Evolutionary conservation across 2,888 invertebrate species (phyloP), one percentile per base, ranked within the genome.

Genomic region (Mamestra brassicae): DNA sequence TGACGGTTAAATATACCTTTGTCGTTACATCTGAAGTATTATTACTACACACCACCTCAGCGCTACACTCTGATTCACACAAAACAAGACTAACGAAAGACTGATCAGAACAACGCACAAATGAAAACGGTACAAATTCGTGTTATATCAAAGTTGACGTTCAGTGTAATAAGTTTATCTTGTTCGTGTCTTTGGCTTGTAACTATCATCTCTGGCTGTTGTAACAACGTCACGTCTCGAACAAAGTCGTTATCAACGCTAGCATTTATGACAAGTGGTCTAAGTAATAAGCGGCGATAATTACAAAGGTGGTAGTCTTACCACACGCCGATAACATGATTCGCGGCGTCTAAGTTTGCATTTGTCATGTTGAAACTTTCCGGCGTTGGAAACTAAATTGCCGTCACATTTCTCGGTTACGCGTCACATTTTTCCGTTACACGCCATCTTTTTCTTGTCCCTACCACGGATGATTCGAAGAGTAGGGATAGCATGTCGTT

Each of bases 161-260:
- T 70, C 58, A 26, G 26, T 58, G 47, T 74, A 76, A 74, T 77
- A 80, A 66, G 64, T 77, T 79, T 79, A 76, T 74, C 62, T 78
- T 73, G 64, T 74, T 82, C 80, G 84, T 76, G 62, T 81, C 58
- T 71, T 68, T n/a, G 67, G 54, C 70, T 60, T 72, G 38, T 70
- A 74, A 61, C 69, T 67, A 74, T 76, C 69, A 71, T 69, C 70
- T 85, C 68, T 47, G 15, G 64, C 38, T 69, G 73, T 68, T 70
- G 71, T 78, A 78, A 83, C 76, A 84, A 71, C 65, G 71, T 87
- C 84, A 87, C 86, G 80, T 87, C 86, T 80, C 80, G 84, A 77
- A 84, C 87, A 85, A 89, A 85, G 78, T 86, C 77, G 84, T 90
- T 88, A 89, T 81, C 86, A 85, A 82, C 83, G 80, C 69, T 65